A percentile compares a stretch with the other conserved stretches of the same genome.
These are phyloP conservation scores for Leucosticte australis DNA, from an alignment of 2,113 vertebrate species.

Conservation along the genomic window DNA sequence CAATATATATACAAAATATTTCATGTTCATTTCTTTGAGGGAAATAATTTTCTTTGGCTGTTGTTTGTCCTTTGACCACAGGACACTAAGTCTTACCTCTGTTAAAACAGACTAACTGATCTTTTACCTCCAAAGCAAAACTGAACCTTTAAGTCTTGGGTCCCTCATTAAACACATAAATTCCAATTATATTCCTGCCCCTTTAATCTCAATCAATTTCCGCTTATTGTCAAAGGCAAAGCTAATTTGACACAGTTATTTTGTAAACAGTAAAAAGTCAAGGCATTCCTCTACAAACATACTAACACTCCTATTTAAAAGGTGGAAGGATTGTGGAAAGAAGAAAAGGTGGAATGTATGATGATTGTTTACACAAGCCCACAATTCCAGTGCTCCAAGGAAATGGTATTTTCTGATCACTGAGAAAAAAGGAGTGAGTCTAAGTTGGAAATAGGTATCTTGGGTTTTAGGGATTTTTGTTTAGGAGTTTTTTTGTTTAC, in stretches of 20 bases:
- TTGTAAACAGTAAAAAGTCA: background rate
- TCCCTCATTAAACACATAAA: background rate
- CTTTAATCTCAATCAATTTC: background rate
- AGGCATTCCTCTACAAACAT: background rate
- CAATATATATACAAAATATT: background rate
- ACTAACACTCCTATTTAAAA: background rate
- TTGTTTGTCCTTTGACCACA: background rate
- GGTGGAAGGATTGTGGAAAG: background rate
- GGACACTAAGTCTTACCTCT: background rate
- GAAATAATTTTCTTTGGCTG: background rate
- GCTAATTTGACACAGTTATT: background rate
- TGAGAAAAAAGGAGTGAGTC: background rate
- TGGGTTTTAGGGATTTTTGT: background rate
- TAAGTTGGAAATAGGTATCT: background rate
- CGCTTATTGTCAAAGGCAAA: background rate
- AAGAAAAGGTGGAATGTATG: background rate
- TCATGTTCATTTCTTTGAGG: background rate
- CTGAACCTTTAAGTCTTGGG: background rate
- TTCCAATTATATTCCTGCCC: background rate
- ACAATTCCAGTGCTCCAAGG: background rate
- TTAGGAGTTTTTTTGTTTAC: background rate
- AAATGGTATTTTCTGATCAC: fast-evolving
- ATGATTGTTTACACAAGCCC: background rate
- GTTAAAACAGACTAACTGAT: background rate
- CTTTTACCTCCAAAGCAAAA: background rate